Base-by-base conservation (phyloP, 2,113 vertebrate species). In the Amblyopsis rosae region DNA sequence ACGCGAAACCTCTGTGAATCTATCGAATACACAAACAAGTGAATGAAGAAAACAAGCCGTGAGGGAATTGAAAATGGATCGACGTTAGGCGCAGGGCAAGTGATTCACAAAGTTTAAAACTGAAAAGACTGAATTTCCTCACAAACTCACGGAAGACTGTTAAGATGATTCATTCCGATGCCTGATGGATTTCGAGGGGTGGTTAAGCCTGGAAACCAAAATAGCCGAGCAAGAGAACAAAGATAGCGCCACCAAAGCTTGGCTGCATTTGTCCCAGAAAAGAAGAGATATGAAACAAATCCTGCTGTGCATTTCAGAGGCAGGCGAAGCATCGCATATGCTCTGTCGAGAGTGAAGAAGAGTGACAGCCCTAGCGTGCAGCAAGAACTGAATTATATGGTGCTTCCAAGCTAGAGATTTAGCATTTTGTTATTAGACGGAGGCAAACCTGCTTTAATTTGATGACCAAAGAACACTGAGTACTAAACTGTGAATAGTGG, bases 281-380 rank as follows among this genome's bases (percentile, higher is more conserved):
- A 80, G 56, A 55, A 61, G 16, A 75, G 76, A 80, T 80, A 70
- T 80, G 47, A 79, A 45, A 77, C 72, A 84, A 87, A 86, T 84
- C 76, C 79, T 76, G 70, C 73, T 70, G 77, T 72, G 71, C 63
- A 62, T 82, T 88, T 81, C 75, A 72, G 75, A 83, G 56, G 50
- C 46, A 12, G 66, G 59, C 59, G 73, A 13, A 51, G 82, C 77
- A 62, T 89, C 73, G 83, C 78, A 86, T 91, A 76, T 82, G 68
- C 76, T 84, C 70, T 54, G 17, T 64, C 62, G 76, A 76, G 82
- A 76, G 70, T 62, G 76, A 13, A 73, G 62, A 68, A 65, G 64
- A 77, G 49, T 71, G 73, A 70, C 61, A 70, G 54, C 61, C 77
- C 74, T 63, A 59, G 49, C 56, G 58, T 8, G 19, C 58, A 59